A percentile compares a stretch with the other conserved stretches of the same genome.
phyloP scores from a whole-genome alignment of 2,113 vertebrate genomes.

The Bubo blakistoni region DNA sequence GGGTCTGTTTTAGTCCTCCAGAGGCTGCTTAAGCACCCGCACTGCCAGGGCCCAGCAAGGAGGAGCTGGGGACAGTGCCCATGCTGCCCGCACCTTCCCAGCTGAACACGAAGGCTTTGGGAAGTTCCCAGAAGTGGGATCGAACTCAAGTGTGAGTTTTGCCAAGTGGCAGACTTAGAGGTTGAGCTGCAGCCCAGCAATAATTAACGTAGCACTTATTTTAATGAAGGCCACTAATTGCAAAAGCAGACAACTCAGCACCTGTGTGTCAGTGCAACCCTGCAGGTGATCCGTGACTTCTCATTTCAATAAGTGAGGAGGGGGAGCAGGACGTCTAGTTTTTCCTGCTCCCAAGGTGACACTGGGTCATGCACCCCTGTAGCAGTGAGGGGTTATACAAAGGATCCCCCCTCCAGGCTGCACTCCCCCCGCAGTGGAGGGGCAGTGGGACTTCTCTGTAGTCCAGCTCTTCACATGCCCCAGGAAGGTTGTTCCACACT shows the following conservation, averaged over 20 bases:
- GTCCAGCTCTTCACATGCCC: background rate
- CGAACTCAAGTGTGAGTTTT: background rate
- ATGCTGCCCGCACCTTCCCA: background rate
- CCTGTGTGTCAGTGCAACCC: background rate
- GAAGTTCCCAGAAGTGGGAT: background rate
- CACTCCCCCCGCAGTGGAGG: background rate
- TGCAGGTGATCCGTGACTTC: background rate
- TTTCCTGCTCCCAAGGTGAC: background rate
- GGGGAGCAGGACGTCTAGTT: rapidly evolving
- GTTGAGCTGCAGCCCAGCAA: background rate
- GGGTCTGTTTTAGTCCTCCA: background rate
- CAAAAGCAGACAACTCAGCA: background rate
- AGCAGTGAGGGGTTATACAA: rapidly evolving
- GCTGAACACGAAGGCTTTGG: rapidly evolving
- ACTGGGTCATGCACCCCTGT: background rate
- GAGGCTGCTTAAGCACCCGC: background rate
- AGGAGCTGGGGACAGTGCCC: background rate
- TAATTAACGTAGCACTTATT: background rate
- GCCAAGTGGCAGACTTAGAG: background rate
- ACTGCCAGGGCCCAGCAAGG: background rate
- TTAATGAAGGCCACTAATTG: background rate
- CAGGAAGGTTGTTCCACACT: rapidly evolving
- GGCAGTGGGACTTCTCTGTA: background rate
- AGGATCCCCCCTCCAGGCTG: background rate
- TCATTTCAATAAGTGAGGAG: background rate